A percentile compares a stretch with the other conserved stretches of the same genome.
Conservation (phyloP, 2,888 invertebrate genomes). For the Dynastes maya region DNA sequence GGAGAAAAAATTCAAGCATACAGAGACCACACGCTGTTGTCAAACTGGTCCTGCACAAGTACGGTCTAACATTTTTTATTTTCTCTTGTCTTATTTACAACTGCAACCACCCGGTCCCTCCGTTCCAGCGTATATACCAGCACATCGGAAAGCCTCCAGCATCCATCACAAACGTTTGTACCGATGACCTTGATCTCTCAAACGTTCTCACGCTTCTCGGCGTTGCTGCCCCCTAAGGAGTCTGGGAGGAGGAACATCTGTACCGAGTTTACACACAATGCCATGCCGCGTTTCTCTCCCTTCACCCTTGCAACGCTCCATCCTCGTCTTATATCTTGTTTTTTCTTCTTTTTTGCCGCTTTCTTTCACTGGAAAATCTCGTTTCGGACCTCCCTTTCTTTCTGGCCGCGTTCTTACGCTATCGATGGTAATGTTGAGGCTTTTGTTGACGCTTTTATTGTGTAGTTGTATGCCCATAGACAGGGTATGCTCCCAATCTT, state of each 20-base stretch:
- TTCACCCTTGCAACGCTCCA: background rate
- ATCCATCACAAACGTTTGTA: background rate
- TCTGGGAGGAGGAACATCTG: conserved; percentile 51
- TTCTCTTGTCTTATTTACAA: background rate
- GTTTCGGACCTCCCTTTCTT: background rate
- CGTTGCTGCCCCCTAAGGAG: conserved; percentile 45
- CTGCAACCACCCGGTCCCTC: background rate
- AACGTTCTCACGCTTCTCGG: conserved; percentile 55
- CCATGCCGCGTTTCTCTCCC: conserved; percentile 28
- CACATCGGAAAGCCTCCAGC: background rate
- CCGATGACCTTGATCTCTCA: conserved; percentile 56
- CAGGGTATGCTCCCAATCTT: background rate
- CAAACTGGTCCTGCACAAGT: background rate
- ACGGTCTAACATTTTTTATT: background rate
- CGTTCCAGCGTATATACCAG: background rate
- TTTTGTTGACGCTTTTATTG: background rate
- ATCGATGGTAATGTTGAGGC: background rate
- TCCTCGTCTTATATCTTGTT: background rate
- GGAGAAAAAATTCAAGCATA: background rate
- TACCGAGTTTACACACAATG: conserved; percentile 42
- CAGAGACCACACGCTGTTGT: background rate
- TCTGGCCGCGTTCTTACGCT: background rate
- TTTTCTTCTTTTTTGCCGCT: background rate
- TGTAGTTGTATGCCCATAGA: background rate
- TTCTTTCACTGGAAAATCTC: conserved; percentile 1